Percentiles rank a stretch among this genome's conserved stretches.
phyloP scores from a whole-genome alignment of 1,140 invertebrate species.

The Lerema accius region DNA sequence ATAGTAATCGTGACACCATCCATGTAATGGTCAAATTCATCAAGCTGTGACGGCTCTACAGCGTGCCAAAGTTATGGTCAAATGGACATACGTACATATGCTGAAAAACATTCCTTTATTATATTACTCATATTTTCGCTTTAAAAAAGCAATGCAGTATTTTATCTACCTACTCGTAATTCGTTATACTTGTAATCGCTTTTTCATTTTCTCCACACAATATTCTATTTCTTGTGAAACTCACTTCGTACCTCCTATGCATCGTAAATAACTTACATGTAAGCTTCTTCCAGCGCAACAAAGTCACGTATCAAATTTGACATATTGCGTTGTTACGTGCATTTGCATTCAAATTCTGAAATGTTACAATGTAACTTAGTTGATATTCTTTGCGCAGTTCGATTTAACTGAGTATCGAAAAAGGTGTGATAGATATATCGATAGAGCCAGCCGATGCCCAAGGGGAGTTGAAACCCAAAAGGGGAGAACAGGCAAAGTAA shows the following conservation, averaged over 20 bases:
- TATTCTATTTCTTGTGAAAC: constrained; percentile 21
- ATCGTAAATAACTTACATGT: constrained; percentile 28
- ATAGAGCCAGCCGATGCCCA: too few relatives aligned
- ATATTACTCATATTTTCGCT: too few relatives aligned
- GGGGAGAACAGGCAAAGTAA: too few relatives aligned
- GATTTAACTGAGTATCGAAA: constrained; percentile 6
- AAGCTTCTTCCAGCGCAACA: constrained; percentile 25
- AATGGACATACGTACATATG: too few relatives aligned
- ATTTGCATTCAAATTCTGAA: constrained; percentile 27
- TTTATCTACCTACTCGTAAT: too few relatives aligned
- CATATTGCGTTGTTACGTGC: constrained; percentile 28
- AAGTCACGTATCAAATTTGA: constrained; percentile 33
- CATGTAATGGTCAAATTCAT: too few relatives aligned
- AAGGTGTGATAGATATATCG: constrained; percentile 3
- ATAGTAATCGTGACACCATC: too few relatives aligned
- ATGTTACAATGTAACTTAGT: constrained; percentile 10
- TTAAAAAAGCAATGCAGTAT: too few relatives aligned
- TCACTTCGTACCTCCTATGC: constrained; percentile 16
- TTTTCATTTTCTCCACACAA: constrained; percentile 27
- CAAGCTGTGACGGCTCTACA: too few relatives aligned
- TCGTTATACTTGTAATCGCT: constrained; percentile 4
- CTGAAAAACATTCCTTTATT: too few relatives aligned
- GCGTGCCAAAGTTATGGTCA: too few relatives aligned
- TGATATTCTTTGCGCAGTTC: constrained; percentile 14
- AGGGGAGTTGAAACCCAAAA: too few relatives aligned